Base-by-base conservation (phyloP, 2,113 vertebrate species). In the Vulpes vulpes region DNA sequence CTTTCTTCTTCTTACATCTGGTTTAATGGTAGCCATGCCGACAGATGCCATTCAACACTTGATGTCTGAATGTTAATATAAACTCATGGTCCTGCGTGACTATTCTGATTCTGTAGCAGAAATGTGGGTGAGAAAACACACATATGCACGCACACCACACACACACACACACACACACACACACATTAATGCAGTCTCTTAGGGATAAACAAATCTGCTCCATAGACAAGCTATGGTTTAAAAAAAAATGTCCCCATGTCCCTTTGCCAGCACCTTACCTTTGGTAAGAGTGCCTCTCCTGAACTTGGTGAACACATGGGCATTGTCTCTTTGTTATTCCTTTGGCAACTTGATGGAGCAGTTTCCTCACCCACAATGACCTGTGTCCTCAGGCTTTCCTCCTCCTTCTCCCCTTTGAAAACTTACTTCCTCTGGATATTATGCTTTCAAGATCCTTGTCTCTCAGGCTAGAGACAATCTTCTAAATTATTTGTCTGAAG, bases 401-500 rank as follows among this genome's bases (percentile, higher is more conserved):
- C 55, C 11, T 67, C 22, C 7, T 16, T 62, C n/a, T n/a, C 2
- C 8, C 4, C n/a, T 79, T 89, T 84, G 64, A 94, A 96, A 95
- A 79, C 22, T 65, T 84, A 23, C 11, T 96, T 97, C 9, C 10
- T 93, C 51, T 92, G 27, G n/a, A 81, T 89, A 92, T 60, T 92
- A 62, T 80, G 55, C n/a, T 96, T 22, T 94, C 74, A 74, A 96
- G 64, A 96, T 87, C 19, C 62, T 32, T 0, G 57, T 94, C 22
- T 92, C 57, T 94, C 80, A 94, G 85, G 92, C 27, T 65, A 96
- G 73, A 76, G 69, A 84, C 35, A 84, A 96, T 97, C 49, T 96
- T 97, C 94, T 92, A 93, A 96, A 89, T 93, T 90, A 94, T 94
- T 97, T 92, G 35, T 95, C 83, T 95, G 76, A 94, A 94, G 69